A percentile compares a stretch with the other conserved stretches of the same genome.
Evolutionary conservation across 2,113 vertebrate genomes (phyloP).

Genomic region (Numenius arquata): DNA sequence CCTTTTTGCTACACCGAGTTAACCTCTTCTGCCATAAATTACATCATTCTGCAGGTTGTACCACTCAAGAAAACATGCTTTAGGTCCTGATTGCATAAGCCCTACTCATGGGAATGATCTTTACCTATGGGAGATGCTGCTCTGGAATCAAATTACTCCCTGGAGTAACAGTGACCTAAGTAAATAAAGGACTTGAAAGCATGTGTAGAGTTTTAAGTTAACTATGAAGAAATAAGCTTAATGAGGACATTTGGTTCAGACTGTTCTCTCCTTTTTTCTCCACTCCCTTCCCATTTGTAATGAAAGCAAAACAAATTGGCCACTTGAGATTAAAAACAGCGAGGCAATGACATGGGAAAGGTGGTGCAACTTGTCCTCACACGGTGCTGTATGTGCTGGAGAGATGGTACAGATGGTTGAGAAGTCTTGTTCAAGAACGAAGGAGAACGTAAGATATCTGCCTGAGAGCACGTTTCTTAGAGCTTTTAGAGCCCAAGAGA

Average conservation of each 20-base stretch:
- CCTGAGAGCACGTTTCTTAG: not conserved
- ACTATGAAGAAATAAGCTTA: slow-evolving; percentile 12
- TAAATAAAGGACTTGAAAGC: not conserved
- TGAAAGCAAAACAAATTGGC: slow-evolving; percentile 29
- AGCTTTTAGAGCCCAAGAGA: not conserved
- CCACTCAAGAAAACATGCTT: not conserved
- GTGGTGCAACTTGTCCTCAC: slow-evolving; percentile 20
- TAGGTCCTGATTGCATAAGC: not conserved
- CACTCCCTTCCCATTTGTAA: not conserved
- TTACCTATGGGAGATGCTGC: not conserved
- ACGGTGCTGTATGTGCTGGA: not conserved
- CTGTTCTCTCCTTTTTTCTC: slow-evolving; percentile 10
- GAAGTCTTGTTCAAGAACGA: not conserved
- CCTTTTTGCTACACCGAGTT: not conserved
- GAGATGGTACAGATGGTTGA: not conserved
- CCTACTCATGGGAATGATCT: not conserved
- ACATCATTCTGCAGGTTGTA: not conserved
- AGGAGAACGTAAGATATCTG: not conserved
- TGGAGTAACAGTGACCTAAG: not conserved
- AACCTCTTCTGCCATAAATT: not conserved
- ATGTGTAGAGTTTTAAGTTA: not conserved
- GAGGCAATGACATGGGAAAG: slow-evolving; percentile 32
- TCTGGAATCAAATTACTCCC: not conserved
- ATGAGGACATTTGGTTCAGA: slow-evolving; percentile 42
- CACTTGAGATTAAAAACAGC: slow-evolving; percentile 28